Base-by-base conservation (phyloP, 2,888 invertebrate genomes). In the Lasioglossum morio region DNA sequence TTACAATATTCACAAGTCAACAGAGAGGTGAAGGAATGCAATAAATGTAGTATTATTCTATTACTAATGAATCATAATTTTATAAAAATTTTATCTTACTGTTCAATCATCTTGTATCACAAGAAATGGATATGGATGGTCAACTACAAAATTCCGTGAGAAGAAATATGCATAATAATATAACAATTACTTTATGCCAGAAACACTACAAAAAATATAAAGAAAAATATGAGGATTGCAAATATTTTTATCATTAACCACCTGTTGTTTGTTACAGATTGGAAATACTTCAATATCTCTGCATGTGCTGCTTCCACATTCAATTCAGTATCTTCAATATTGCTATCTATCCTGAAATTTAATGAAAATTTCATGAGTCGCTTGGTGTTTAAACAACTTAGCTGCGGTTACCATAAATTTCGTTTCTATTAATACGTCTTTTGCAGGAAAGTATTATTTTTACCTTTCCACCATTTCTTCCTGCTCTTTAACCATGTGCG, bases 201-300 rank as follows among this genome's bases (percentile, higher is more conserved):
- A 96, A 99, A 99, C 91, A 99, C 97, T 94, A 99, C 98, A 96
- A 99, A 99, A 95, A 99, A 98, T 95, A 99, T 98, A 95, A 99
- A 99, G 96, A 99, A 99, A 94, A 99, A 98, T 96, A 99, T 99
- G 80, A 99, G 96, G 87, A 99, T 98, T 79, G 98, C 99, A 96
- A 99, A 99, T 91, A 99, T 97, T 96, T 99, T 99, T 92, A 99
- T 98, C 99, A 99, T 99, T 53, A 99, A 96, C 98, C 99, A 99
- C 92, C 99, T 97, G 96, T 99, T 99, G 87, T 98, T 98, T 27
- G 99, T 98, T 60, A 99, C 98, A 81, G 98, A 98, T 95, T 98
- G 99, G 95, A 99, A 99, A 96, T 99, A 99, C 95, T 98, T 99
- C 92, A 99, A 96, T 91, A 99, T 98, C 96, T 99, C 99, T 85